A percentile compares a stretch with the other conserved stretches of the same genome.
Conservation (phyloP, 2,113 vertebrate genomes). For the Apodemus sylvaticus region DNA sequence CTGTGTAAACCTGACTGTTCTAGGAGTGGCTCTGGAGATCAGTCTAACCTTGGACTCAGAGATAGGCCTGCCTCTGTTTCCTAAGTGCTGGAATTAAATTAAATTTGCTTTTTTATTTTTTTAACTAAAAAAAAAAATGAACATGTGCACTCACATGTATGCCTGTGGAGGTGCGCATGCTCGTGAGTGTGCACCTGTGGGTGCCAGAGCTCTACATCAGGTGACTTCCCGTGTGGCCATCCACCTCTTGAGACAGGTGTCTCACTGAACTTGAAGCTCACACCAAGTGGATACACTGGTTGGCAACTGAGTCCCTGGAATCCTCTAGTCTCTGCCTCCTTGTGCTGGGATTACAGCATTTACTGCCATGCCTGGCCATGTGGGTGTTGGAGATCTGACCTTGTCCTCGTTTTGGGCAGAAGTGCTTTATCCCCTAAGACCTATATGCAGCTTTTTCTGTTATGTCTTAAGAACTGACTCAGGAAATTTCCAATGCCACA, state of each 20-base stretch:
- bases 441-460: not conserved
- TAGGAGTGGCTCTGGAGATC: not conserved
- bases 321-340: not conserved
- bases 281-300: not conserved
- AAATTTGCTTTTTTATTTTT: not conserved
- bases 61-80: not conserved
- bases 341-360: not conserved
- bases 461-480: not conserved
- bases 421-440: too few relatives aligned
- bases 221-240: not conserved
- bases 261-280: not conserved
- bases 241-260: not conserved
- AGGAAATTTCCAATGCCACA: not conserved
- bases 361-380: not conserved
- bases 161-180: not conserved
- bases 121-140: not conserved
- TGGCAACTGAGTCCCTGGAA: not conserved
- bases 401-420: not conserved
- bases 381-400: not conserved
- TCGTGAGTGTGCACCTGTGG: not conserved
- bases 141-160: not conserved
- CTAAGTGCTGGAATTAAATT: not conserved
- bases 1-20: not conserved
- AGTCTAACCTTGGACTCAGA: not conserved
- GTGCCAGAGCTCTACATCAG: not conserved